A percentile compares a stretch with the other conserved stretches of the same genome.
Conservation (phyloP, 2,113 vertebrate genomes). For the Sisor rabdophorus region DNA sequence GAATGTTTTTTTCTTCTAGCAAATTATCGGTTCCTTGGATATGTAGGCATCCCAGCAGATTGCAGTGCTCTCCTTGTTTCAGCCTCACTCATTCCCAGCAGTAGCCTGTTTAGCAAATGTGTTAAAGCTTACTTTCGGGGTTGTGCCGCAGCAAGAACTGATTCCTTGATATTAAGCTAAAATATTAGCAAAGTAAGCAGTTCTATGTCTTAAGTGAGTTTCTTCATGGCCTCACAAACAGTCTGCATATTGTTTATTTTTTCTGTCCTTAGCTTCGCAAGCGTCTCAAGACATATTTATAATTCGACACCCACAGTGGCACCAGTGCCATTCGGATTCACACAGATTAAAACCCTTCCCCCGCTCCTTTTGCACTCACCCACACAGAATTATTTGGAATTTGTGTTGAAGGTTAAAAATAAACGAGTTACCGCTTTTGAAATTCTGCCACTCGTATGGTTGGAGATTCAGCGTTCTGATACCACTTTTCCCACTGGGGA, state of each 20-base stretch:
- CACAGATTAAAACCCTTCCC: not conserved
- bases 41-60: constrained; percentile 2
- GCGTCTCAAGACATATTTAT: constrained; percentile 2
- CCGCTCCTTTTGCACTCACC: not conserved
- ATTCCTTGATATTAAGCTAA: constrained; percentile 1
- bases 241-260: constrained; percentile 27
- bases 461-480: constrained; percentile 90
- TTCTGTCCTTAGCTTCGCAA: not conserved
- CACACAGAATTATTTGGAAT: constrained; percentile 49
- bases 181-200: not conserved
- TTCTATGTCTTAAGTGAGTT: not conserved
- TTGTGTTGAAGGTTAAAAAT: constrained; percentile 63
- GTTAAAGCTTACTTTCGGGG: not conserved
- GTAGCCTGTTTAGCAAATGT: constrained; percentile 26
- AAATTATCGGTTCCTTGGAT: constrained; percentile 11
- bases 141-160: not conserved
- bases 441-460: constrained; percentile 76
- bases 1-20: not conserved
- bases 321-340: constrained; percentile 13
- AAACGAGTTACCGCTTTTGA: constrained; percentile 69
- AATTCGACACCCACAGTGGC: constrained; percentile 15
- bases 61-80: not conserved
- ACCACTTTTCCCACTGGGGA: constrained; percentile 83
- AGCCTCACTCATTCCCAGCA: constrained; percentile 3
- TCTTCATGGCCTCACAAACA: not conserved